A percentile compares a stretch with the other conserved stretches of the same genome.
phyloP scores from a whole-genome alignment of 2,797 vertebrate genomes.

The Morus bassanus region DNA sequence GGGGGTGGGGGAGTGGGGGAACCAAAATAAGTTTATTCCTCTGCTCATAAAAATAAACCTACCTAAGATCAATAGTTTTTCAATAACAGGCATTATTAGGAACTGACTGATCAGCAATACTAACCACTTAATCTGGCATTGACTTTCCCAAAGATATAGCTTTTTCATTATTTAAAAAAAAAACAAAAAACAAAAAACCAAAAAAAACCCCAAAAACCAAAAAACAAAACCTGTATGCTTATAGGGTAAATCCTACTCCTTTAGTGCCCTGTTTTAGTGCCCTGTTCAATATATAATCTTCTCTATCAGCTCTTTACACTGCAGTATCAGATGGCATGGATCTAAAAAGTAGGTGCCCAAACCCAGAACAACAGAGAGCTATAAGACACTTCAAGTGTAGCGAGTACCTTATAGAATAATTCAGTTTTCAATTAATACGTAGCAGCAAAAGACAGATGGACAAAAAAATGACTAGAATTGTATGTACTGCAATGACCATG shows the following conservation, averaged over 20 bases:
- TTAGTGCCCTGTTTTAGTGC: not conserved
- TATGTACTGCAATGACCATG: not conserved
- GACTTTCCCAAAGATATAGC: not conserved
- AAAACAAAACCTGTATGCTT: not conserved
- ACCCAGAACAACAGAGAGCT: not conserved
- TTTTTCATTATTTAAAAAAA: not conserved
- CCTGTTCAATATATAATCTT: not conserved
- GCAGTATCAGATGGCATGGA: not conserved
- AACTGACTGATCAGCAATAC: not conserved
- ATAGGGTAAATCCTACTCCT: not conserved
- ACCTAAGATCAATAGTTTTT: not conserved
- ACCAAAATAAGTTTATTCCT: not conserved
- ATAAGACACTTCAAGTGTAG: not conserved
- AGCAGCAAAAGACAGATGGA: not conserved
- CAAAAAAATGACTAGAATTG: not conserved
- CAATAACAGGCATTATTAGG: not conserved
- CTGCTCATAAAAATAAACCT: not conserved
- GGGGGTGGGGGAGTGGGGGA: fast-evolving
- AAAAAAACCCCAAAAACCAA: no score
- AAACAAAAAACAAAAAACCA: not conserved
- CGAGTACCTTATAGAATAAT: not conserved
- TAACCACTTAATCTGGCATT: not conserved
- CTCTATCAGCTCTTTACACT: not conserved
- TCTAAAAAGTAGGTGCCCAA: not conserved
- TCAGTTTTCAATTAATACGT: not conserved